A percentile compares a stretch with the other conserved stretches of the same genome.
Evolutionary conservation across 2,113 vertebrate species (phyloP).

Genomic region (Nothoprocta pentlandii): DNA sequence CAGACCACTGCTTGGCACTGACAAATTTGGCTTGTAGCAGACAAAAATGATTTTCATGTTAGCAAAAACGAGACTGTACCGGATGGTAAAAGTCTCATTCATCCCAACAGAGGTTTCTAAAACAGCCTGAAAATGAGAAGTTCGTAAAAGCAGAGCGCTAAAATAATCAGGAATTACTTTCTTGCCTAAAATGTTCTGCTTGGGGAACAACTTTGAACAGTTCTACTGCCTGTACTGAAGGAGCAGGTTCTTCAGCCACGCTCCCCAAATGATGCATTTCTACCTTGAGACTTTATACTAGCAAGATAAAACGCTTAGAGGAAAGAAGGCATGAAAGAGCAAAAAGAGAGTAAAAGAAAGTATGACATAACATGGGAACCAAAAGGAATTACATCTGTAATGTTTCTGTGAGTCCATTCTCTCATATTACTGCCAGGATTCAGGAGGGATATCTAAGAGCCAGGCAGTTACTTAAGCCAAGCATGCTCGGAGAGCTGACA

Average conservation of each 20-base stretch:
- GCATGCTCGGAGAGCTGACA: not conserved
- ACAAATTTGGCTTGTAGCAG: not conserved
- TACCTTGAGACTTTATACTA: not conserved
- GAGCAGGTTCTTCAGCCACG: not conserved
- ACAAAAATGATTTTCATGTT: not conserved
- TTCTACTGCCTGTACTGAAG: not conserved
- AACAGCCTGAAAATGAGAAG: not conserved
- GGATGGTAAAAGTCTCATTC: not conserved
- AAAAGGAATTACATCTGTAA: not conserved
- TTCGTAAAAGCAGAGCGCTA: not conserved
- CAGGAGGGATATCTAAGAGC: not conserved
- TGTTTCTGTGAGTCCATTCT: not conserved
- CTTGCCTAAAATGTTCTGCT: not conserved
- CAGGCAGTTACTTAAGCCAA: not conserved
- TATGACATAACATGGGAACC: not conserved
- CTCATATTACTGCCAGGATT: not conserved
- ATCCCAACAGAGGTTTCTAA: not conserved
- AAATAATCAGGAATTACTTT: not conserved
- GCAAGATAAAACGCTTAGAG: not conserved
- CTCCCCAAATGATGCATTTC: not conserved
- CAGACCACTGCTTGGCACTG: not conserved
- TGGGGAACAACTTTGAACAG: not conserved
- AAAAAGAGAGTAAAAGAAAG: not conserved
- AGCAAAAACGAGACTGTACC: not conserved
- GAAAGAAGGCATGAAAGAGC: not conserved